Evolutionary conservation across 2,888 invertebrate genomes (phyloP).

Genomic region (Dendrolimus pini): DNA sequence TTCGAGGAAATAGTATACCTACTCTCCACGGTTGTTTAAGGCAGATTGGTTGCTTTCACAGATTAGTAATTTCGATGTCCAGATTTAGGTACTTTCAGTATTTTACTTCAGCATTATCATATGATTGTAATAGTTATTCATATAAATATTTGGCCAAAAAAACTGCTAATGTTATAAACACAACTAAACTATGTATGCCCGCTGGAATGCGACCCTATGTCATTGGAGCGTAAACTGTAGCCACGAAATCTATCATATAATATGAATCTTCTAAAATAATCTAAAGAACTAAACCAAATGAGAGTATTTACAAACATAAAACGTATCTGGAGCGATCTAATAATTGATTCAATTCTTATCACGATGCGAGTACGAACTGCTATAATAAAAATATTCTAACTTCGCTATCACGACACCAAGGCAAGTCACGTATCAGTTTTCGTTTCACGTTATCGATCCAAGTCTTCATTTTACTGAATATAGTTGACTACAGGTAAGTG

Average conservation of each 20-base stretch:
- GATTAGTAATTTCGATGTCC: not conserved
- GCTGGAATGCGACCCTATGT: too few species aligned
- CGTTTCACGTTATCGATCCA: constrained; percentile 31
- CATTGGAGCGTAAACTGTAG: too few species aligned
- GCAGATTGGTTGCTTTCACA: not conserved
- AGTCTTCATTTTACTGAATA: constrained; percentile 31
- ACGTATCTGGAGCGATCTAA: constrained; percentile 21
- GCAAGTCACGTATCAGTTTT: constrained; percentile 43
- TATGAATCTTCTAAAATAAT: not conserved
- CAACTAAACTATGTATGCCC: not conserved
- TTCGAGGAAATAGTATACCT: too few species aligned
- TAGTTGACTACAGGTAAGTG: constrained; percentile 65
- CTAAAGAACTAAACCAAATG: constrained; percentile 8
- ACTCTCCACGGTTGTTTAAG: not conserved
- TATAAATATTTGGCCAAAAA: not conserved
- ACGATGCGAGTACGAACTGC: constrained; percentile 18
- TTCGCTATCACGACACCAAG: constrained; percentile 27
- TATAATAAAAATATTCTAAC: constrained; percentile 39
- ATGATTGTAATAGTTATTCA: not conserved
- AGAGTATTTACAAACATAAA: constrained; percentile 17
- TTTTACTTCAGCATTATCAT: too few species aligned
- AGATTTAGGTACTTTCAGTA: not conserved
- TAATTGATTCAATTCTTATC: constrained; percentile 32
- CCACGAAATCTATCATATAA: too few species aligned
- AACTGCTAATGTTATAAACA: not conserved